Conservation (phyloP, 2,113 vertebrate genomes). For the Dasyprocta punctata region DNA sequence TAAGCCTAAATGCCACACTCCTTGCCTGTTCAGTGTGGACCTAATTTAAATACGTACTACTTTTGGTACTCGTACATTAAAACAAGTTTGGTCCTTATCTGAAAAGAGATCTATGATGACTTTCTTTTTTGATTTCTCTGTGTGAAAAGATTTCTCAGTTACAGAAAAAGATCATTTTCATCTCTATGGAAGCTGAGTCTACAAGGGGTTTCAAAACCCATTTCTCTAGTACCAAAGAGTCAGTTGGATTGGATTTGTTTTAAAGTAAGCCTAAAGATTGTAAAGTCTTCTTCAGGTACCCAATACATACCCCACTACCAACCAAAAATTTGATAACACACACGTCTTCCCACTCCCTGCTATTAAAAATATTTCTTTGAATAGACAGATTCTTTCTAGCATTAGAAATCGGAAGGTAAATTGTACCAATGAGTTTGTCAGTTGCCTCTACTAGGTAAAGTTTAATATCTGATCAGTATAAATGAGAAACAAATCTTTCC, state of each 20-base stretch:
- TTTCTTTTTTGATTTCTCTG: neutral
- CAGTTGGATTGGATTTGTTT: neutral
- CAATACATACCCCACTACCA: neutral
- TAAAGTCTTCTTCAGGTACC: neutral
- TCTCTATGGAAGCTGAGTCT: neutral
- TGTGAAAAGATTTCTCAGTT: neutral
- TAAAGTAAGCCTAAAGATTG: neutral
- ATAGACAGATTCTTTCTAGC: neutral
- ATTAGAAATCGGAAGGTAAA: neutral
- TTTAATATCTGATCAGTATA: neutral
- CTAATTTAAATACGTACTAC: neutral
- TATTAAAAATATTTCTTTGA: neutral
- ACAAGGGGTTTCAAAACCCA: neutral
- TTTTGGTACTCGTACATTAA: neutral
- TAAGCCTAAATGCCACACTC: neutral
- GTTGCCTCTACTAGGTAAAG: neutral
- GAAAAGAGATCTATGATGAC: neutral
- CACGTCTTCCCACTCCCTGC: neutral
- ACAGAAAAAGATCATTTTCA: neutral
- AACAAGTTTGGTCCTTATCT: neutral
- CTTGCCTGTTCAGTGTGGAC: neutral
- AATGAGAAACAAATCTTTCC: neutral
- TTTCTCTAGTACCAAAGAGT: neutral
- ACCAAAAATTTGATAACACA: neutral
- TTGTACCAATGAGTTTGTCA: neutral